These are phyloP conservation scores for Lampris incognitus DNA, from an alignment of 2,113 vertebrate genomes.

Conservation along the genomic window DNA sequence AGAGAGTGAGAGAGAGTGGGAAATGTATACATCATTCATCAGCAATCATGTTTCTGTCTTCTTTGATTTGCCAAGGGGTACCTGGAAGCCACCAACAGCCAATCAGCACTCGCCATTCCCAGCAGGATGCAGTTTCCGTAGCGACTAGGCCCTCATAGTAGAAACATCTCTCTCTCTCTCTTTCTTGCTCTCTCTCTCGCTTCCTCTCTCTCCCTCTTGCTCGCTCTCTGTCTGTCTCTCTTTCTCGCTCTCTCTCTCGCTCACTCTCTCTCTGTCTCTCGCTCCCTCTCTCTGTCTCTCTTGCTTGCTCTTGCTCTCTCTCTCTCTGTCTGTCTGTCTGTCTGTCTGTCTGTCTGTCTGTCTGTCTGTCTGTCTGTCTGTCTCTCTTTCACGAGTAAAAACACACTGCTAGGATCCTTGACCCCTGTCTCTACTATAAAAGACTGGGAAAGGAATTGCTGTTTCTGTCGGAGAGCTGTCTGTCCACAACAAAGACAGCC, in stretches of 20 bases:
- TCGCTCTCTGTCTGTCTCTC: background rate
- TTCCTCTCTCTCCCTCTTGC: background rate
- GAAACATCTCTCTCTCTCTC: constrained; percentile 26
- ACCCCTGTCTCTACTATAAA: constrained; percentile 34
- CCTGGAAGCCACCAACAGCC: constrained; percentile 42
- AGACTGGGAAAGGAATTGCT: background rate
- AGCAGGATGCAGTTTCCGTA: constrained; percentile 69
- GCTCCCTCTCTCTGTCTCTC: no score
- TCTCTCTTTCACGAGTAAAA: background rate
- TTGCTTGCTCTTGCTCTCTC: background rate
- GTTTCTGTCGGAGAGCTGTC: constrained; percentile 11
- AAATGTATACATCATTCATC: constrained; percentile 23
- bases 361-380: background rate
- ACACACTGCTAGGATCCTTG: background rate
- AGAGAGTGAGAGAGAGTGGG: background rate
- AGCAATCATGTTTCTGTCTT: constrained; percentile 49
- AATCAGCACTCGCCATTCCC: constrained; percentile 45
- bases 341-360: background rate
- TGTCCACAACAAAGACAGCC: background rate
- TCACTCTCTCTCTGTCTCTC: background rate
- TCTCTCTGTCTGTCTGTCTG: background rate
- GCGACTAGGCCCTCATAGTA: constrained; percentile 41
- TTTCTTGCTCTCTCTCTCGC: constrained; percentile 3
- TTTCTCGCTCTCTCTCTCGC: background rate
- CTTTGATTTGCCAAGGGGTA: constrained; percentile 42